phyloP scores from a whole-genome alignment of 2,797 vertebrate genomes.

The Carduelis carduelis region DNA sequence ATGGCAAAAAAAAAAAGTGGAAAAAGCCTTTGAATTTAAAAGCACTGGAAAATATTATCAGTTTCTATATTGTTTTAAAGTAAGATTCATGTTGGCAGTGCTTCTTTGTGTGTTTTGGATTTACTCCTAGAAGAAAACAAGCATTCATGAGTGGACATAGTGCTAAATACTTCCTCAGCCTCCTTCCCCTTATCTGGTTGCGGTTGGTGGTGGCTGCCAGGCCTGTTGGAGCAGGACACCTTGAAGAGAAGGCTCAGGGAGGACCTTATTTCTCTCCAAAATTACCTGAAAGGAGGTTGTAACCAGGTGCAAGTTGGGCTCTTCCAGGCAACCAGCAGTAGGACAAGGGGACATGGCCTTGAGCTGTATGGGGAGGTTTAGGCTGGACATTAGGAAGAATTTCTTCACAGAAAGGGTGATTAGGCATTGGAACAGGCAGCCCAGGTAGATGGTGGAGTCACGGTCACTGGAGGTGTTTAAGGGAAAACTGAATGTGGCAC shows the following conservation, averaged over 20 bases:
- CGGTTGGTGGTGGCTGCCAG: fast-evolving
- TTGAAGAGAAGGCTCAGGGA: not conserved
- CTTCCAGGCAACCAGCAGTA: fast-evolving
- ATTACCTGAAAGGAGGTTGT: not conserved
- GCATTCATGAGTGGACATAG: not conserved
- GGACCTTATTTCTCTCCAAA: not conserved
- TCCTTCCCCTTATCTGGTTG: not conserved
- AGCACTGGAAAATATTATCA: not conserved
- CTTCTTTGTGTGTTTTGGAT: not conserved
- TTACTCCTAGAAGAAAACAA: not conserved
- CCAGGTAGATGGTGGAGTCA: not conserved
- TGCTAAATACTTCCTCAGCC: not conserved
- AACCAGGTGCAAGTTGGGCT: not conserved
- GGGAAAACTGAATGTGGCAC: fast-evolving
- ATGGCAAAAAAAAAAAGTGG: fast-evolving
- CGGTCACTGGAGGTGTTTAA: fast-evolving
- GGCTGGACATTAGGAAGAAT: not conserved
- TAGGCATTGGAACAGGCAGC: not conserved
- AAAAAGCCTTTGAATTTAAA: not conserved
- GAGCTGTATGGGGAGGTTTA: not conserved
- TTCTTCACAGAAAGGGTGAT: not conserved
- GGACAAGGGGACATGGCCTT: not conserved
- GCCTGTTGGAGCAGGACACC: not conserved
- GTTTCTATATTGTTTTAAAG: not conserved
- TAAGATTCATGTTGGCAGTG: not conserved